Evolutionary conservation across 2,113 vertebrate species (phyloP).

Genomic region (Alces alces): DNA sequence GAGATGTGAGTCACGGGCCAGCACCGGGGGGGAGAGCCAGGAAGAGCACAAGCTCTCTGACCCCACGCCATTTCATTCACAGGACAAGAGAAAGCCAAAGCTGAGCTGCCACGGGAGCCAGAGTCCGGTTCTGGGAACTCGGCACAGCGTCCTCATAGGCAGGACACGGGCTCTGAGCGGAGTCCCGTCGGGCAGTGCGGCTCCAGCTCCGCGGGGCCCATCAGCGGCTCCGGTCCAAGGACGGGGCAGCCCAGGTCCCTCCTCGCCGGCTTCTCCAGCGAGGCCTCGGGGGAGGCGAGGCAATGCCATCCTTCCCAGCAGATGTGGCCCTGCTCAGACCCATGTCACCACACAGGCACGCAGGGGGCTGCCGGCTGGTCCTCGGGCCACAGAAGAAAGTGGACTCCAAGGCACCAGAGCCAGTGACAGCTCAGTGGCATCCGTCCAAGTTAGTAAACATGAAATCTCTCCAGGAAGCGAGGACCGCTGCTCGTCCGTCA

Average conservation of each 20-base stretch:
- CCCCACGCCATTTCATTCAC: not conserved
- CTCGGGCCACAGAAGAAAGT: not conserved
- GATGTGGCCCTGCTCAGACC: not conserved
- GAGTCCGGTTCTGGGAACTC: not conserved
- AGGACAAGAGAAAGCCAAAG: not conserved
- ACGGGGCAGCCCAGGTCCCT: not conserved
- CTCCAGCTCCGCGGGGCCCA: accelerated
- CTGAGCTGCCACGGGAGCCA: not conserved
- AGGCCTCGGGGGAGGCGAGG: not conserved
- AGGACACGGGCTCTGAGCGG: accelerated
- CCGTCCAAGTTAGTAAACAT: not conserved
- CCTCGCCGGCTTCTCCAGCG: not conserved
- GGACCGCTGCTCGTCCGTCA: not conserved
- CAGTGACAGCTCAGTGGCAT: not conserved
- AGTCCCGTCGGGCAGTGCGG: accelerated
- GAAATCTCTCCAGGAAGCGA: not conserved
- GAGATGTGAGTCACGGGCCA: not conserved
- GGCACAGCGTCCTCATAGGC: not conserved
- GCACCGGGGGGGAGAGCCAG: not conserved
- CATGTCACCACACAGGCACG: not conserved
- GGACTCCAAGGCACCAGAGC: not conserved
- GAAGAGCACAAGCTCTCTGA: not conserved
- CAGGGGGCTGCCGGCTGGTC: not conserved
- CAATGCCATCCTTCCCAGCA: not conserved
- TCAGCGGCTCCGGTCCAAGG: not conserved